Percentiles rank a stretch among this genome's conserved stretches.
Evolutionary conservation across 2,797 vertebrate species (phyloP).

Genomic region (Lerista edwardsae): DNA sequence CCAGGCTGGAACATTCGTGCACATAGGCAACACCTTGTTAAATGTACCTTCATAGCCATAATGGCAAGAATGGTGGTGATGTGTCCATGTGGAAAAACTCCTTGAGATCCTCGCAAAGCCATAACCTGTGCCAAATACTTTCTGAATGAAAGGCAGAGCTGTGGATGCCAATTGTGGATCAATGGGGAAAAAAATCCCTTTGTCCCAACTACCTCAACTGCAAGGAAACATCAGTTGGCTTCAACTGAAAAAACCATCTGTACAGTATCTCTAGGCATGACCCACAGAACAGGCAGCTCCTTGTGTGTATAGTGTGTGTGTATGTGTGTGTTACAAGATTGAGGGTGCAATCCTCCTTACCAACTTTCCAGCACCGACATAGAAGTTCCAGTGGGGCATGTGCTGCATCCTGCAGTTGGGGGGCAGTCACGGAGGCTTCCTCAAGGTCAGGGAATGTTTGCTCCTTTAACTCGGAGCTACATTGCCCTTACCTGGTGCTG

Average conservation of each 20-base stretch:
- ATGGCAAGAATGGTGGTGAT: neutral
- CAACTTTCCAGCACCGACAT: no score
- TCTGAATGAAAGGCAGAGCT: neutral
- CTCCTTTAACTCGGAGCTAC: no score
- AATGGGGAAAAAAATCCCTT: neutral
- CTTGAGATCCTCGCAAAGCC: neutral
- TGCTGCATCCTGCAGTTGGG: no score
- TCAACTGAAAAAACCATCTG: neutral
- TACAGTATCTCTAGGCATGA: neutral
- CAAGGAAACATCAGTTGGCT: neutral
- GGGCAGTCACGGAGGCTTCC: no score
- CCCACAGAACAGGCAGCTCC: neutral
- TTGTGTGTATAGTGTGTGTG: accelerated
- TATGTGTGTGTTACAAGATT: no score
- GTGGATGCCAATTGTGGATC: neutral
- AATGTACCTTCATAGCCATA: neutral
- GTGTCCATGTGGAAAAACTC: no score
- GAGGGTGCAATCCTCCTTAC: no score
- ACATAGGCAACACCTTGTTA: neutral
- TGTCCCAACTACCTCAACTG: neutral
- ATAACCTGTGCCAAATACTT: neutral
- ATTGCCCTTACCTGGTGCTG: no score
- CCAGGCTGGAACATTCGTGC: neutral
- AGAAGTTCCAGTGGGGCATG: no score
- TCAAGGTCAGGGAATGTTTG: no score